Conservation (phyloP, 1,140 invertebrate species). For the Epicauta chinensis region DNA sequence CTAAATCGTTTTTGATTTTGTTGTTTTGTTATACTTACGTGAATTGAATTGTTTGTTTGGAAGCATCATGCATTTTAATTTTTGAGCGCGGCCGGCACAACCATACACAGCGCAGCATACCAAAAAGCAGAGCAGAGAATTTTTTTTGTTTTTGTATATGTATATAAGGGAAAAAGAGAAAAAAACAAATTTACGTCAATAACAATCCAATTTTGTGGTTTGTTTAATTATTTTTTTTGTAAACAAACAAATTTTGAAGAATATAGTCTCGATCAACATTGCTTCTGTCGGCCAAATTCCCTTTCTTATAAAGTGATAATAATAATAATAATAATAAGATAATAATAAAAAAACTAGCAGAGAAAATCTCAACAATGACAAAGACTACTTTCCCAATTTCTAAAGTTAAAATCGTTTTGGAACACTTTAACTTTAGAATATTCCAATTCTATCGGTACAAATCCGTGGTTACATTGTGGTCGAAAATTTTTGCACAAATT, state of each 20-base stretch:
- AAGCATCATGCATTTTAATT: conserved; percentile 61
- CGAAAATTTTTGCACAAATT: not conserved
- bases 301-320: too few species aligned
- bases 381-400: conserved; percentile 13
- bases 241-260: not conserved
- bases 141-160: conserved; percentile 47
- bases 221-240: conserved; percentile 11
- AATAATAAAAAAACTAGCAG: conserved; percentile 12
- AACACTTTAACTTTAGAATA: conserved; percentile 11
- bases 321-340: too few species aligned
- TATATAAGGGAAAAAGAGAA: conserved; percentile 55
- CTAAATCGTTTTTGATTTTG: too few species aligned
- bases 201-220: conserved; percentile 35
- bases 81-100: conserved; percentile 57
- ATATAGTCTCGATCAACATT: conserved; percentile 37
- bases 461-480: not conserved
- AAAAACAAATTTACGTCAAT: conserved; percentile 50
- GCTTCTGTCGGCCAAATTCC: conserved; percentile 30
- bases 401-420: conserved; percentile 14
- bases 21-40: conserved; percentile 60
- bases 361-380: conserved; percentile 16
- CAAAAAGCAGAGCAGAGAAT: conserved; percentile 67
- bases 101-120: conserved; percentile 55
- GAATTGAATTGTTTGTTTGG: conserved; percentile 53
- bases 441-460: conserved; percentile 7